Evolutionary conservation across 2,113 vertebrate genomes (phyloP), one percentile per base, ranked within the genome.

Genomic region (Pagrus major): DNA sequence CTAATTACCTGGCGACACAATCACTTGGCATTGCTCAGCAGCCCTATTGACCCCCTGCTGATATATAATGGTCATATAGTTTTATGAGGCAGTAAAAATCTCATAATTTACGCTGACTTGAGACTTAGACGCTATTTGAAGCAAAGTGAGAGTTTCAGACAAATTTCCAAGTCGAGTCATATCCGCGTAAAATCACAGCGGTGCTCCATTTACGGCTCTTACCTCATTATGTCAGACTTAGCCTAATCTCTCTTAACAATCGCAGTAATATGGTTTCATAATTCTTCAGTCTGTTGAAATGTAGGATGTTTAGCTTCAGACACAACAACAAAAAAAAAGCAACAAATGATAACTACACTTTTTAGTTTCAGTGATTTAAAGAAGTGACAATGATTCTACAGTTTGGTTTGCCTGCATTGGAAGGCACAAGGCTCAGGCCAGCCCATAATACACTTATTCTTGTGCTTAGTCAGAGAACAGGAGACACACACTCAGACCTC

Each of bases 71-170:
- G 73, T 61, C 49, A 67, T 89, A 90, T 78, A 86, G 76, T 75
- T 90, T 92, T 85, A 90, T 72, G 18, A 47, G 58, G 70, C 79
- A 72, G 56, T 88, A 78, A 90, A 89, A 79, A 51, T 61, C 44
- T 68, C 39, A 77, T 88, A 58, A 80, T 85, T 85, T 90, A 75
- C 1, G 56, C 86, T 90, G 87, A 89, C 87, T 77, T 79, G 42
- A 85, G 80, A 72, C 67, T n/a, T 46, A 52, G 65, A 80, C 7
- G 5, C 44, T 35, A 78, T 83, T 80, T 87, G 73, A 88, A 86
- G 63, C 23, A 72, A 80, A 83, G 56, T 58, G 27, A 81, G 75
- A 55, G 51, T 69, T 71, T 73, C 23, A 77, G 76, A 82, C 61
- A 70, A 68, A 83, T 86, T 80, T 82, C 75, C 68, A 88, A 70